These are phyloP conservation scores for Cygnus atratus DNA, from an alignment of 2,113 vertebrate genomes.

Conservation along the genomic window DNA sequence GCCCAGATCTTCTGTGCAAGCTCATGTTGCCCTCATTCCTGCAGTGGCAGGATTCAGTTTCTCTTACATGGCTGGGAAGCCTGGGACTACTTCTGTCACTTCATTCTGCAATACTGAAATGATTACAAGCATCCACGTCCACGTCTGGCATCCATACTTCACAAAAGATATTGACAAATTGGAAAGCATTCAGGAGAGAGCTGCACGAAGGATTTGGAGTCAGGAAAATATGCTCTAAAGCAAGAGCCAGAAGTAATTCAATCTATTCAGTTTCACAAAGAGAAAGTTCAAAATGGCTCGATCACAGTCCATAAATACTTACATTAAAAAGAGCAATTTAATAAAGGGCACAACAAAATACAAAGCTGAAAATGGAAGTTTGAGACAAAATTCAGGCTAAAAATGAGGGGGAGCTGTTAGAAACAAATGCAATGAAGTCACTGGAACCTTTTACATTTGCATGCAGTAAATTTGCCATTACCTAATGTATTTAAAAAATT, in stretches of 20 bases:
- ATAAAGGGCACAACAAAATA: conserved; percentile 1
- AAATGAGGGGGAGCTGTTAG: background rate
- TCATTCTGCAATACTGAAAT: background rate
- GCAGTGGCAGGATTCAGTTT: background rate
- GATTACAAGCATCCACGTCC: background rate
- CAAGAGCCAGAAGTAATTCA: background rate
- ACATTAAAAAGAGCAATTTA: background rate
- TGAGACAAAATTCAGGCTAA: conserved; percentile 10
- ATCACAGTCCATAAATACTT: conserved; percentile 2
- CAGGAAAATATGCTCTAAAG: background rate
- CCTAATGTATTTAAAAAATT: background rate
- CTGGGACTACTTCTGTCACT: background rate
- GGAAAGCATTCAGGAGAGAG: background rate
- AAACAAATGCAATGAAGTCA: conserved; percentile 13
- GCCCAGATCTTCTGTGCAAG: background rate
- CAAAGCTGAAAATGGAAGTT: background rate
- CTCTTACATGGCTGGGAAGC: background rate
- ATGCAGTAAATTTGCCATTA: background rate
- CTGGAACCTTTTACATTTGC: background rate
- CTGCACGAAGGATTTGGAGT: conserved; percentile 8
- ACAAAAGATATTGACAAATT: background rate
- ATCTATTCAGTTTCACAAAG: background rate
- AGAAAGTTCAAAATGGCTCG: background rate
- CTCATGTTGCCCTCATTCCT: background rate
- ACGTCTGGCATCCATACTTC: background rate